Base-by-base conservation (phyloP, 2,888 invertebrate species). In the Sicus ferrugineus region DNA sequence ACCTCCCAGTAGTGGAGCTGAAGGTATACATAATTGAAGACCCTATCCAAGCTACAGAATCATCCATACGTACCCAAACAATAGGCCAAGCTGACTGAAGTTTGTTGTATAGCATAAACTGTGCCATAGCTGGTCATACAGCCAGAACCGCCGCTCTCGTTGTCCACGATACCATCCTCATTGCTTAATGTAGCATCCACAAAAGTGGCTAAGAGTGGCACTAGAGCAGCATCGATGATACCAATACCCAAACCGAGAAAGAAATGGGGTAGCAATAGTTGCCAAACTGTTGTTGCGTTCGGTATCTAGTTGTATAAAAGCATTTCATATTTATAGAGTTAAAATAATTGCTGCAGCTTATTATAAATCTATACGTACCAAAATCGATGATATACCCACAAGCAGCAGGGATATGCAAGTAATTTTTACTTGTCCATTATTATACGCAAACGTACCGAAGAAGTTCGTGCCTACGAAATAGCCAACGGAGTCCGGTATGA, bases 101-200 rank as follows among this genome's bases (percentile, higher is more conserved):
- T 90, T 85, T 95, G 94, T 77, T 93, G 93, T 67, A 95, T 88
- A 65, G 94, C 92, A 81, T 94, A 95, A n/a, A 93, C 91, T 0
- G 90, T 89, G 3, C 93, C 93, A 80, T 93, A 93, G 74, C 89
- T 89, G n/a, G 88, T 88, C 73, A 79, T 81, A 14, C 79, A 77
- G 59, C 73, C 77, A 7, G 74, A 31, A 16, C 73, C 70, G 9
- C 73, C 73, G 0, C 48, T 48, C 0, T 26, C 54, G 28, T 66
- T 66, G 3, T 61, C 62, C 7, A 34, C 74, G 46, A 70, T 73
- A 9, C 68, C 69, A 3, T 69, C 73, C 52, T 84, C 83, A 63
- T 79, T 79, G 21, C 76, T 85, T 80, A 83, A 70, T 78, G 82
- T 85, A 1, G 83, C 79, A 73, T 92, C 91, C 3, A 93, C 93